Conservation (phyloP, 2,888 invertebrate species). For the Meloe dianella region DNA sequence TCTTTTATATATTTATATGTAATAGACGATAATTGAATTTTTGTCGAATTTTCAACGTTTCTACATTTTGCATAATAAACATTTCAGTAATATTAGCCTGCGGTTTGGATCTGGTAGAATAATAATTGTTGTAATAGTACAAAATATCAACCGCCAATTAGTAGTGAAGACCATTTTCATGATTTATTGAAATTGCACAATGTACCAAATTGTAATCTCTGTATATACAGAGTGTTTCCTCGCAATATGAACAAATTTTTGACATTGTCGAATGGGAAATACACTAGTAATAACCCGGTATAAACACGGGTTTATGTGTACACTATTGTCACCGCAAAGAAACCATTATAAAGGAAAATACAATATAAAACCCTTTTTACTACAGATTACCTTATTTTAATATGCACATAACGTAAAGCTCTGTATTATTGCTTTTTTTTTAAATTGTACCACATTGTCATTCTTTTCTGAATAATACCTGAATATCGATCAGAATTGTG, state of each 20-base stretch:
- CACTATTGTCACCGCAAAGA: background rate
- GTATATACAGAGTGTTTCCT: background rate
- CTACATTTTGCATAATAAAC: background rate
- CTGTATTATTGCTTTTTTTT: background rate
- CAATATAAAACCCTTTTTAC: background rate
- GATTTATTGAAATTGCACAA: slow-evolving; percentile 1
- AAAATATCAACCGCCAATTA: background rate
- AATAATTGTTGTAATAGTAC: slow-evolving; percentile 2
- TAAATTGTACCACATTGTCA: background rate
- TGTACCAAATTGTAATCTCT: background rate
- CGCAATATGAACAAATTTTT: no score
- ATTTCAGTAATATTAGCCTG: background rate
- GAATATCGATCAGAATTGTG: background rate
- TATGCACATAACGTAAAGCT: background rate
- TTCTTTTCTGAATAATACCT: background rate
- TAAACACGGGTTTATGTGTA: no score
- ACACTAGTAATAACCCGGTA: no score
- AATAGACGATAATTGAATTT: background rate
- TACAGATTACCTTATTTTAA: background rate
- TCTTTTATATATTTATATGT: no score
- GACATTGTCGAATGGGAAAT: no score
- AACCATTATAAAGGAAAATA: background rate
- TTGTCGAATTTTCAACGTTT: no score
- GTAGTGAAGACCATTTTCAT: background rate
- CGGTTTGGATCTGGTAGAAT: background rate